Base-by-base conservation (phyloP, 2,113 vertebrate genomes). In the Galbula dea region DNA sequence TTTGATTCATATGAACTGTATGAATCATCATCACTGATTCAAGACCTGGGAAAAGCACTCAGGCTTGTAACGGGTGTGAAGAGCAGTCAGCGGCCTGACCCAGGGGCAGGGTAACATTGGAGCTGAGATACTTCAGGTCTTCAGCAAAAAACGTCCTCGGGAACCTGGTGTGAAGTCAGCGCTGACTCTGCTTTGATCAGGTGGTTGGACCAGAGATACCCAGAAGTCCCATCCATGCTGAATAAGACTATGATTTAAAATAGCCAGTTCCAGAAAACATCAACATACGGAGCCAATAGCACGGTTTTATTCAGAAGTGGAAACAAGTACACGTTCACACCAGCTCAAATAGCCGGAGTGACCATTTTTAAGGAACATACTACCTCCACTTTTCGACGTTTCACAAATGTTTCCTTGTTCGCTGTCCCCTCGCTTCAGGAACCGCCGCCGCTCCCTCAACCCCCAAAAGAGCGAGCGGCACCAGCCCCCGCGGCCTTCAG, bases 361-460 rank as follows among this genome's bases (percentile, higher is more conserved):
- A 11, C 51, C 34, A 0, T 41, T 37, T 16, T 19, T 17, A 24
- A 10, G 14, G 43, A 24, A 17, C 51, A 13, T 2, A 11, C 7
- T 9, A 6, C 11, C 67, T 8, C 21, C 43, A 1, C 21, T 30
- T 16, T 11, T 13, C 30, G 5, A 3, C 0, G 46, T 13, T 48
- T 46, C 37, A 34, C 43, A 29, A 15, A 1, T 4, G 9, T 27
- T 49, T 26, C 66, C 14, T 37, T 2, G 18, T 29, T 15, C 11
- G 4, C 27, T 0, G 3, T 2, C 2, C 61, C 12, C 8, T 9
- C 12, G 6, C 45, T 51, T 10, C 30, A 3, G 10, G 5, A 3
- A 1, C 36, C 20, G 21, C 3, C 6, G 3, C 16, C 10, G 10
- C 29, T 9, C 11, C 29, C 29, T 9, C 39, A 3, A 16, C 4